A percentile compares a stretch with the other conserved stretches of the same genome.
Evolutionary conservation across 2,113 vertebrate genomes (phyloP).

Genomic region (Colaptes auratus): DNA sequence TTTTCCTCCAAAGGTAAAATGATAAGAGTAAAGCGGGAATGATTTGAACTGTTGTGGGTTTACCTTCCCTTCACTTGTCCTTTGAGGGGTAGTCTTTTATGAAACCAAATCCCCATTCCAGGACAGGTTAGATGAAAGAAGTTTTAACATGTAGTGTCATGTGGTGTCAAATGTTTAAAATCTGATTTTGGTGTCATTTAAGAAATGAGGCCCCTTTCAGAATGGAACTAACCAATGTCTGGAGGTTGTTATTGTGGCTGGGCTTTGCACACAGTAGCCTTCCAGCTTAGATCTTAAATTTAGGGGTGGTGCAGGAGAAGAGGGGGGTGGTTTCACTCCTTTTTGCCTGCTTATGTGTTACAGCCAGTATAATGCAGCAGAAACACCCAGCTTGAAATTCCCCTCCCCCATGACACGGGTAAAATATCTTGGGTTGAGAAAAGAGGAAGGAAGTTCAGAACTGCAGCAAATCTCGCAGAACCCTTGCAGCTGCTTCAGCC

Average conservation of each 20-base stretch:
- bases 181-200: fast-evolving
- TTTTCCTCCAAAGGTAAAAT: neutral
- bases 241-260: fast-evolving
- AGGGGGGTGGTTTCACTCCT: fast-evolving
- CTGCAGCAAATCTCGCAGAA: constrained; percentile 25
- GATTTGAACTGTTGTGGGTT: neutral
- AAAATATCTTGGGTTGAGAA: neutral
- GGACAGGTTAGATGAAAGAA: neutral
- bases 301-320: fast-evolving
- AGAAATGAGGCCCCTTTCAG: neutral
- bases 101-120: neutral
- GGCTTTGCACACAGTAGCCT: fast-evolving
- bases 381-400: neutral
- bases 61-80: neutral
- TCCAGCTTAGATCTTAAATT: fast-evolving
- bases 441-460: constrained; percentile 81
- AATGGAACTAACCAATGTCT: fast-evolving
- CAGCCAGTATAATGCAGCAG: neutral
- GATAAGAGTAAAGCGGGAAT: neutral
- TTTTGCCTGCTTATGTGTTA: neutral
- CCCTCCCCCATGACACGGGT: constrained; percentile 51
- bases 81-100: fast-evolving
- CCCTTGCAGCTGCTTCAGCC: neutral
- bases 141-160: neutral
- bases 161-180: neutral